These are phyloP conservation scores for Blastomussa wellsi DNA, from an alignment of 92 coral and sea anemone genomes.

Conservation along the genomic window DNA sequence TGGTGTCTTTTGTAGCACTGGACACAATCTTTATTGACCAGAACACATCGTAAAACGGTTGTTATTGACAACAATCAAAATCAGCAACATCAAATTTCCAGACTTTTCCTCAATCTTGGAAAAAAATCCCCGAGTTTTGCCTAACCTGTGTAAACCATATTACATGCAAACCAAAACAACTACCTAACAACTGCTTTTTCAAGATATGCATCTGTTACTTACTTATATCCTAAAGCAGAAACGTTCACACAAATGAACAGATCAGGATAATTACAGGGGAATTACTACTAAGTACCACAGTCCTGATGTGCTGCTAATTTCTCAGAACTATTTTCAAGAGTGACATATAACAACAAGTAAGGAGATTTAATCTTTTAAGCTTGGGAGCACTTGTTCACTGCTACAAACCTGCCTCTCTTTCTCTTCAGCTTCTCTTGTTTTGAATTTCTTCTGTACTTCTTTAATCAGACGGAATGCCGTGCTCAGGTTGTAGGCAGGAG, in stretches of 20 bases:
- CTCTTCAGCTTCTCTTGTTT: constrained; percentile 97
- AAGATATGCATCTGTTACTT: background rate
- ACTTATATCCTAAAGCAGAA: too few species aligned
- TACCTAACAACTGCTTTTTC: background rate
- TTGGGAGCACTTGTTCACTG: background rate
- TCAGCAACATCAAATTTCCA: too few species aligned
- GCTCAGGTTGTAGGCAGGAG: constrained; percentile 86
- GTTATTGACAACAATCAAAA: too few species aligned
- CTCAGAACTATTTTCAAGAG: background rate
- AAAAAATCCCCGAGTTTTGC: too few species aligned
- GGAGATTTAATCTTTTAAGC: background rate
- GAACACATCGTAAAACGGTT: too few species aligned
- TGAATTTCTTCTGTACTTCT: constrained; percentile 98
- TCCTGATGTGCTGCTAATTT: background rate
- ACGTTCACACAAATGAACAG: background rate
- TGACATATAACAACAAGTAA: background rate
- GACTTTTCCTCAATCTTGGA: too few species aligned
- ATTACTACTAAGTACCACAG: background rate
- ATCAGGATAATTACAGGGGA: background rate
- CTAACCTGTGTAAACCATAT: too few species aligned
- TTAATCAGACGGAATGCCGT: constrained; percentile 92
- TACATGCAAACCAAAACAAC: background rate
- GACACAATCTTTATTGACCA: too few species aligned
- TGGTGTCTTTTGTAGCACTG: too few species aligned
- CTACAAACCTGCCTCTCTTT: constrained; percentile 86